These are phyloP conservation scores for Platanista minor DNA, from an alignment of 2,113 vertebrate genomes.

Conservation along the genomic window DNA sequence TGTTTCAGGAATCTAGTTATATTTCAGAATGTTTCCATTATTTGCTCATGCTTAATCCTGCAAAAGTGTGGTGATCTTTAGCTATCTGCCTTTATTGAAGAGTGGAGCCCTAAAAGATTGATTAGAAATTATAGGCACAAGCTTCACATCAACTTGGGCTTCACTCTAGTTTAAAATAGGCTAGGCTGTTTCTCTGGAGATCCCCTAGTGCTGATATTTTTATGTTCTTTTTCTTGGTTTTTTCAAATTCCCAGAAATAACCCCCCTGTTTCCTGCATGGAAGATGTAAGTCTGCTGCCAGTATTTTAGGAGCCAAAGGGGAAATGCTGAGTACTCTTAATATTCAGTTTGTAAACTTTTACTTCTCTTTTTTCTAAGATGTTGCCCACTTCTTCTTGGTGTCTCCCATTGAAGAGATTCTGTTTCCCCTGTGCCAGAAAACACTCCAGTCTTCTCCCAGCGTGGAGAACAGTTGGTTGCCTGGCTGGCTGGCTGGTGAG, in stretches of 20 bases:
- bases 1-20: neutral
- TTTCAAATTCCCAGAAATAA: neutral
- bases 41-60: neutral
- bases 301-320: neutral
- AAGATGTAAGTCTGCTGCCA: neutral
- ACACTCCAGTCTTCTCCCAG: neutral
- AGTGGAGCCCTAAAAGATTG: neutral
- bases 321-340: neutral
- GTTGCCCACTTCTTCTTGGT: neutral
- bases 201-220: neutral
- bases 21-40: neutral
- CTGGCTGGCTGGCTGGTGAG: neutral
- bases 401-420: neutral
- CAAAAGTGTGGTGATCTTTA: neutral
- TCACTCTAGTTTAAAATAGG: neutral
- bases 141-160: neutral
- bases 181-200: neutral
- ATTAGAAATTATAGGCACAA: neutral
- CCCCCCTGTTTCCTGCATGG: neutral
- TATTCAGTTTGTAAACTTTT: neutral
- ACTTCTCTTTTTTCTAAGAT: neutral
- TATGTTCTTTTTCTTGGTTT: neutral
- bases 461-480: neutral
- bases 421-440: neutral
- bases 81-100: neutral